Conservation (phyloP, 1,140 invertebrate species). For the Pseudomyrmex gracilis region DNA sequence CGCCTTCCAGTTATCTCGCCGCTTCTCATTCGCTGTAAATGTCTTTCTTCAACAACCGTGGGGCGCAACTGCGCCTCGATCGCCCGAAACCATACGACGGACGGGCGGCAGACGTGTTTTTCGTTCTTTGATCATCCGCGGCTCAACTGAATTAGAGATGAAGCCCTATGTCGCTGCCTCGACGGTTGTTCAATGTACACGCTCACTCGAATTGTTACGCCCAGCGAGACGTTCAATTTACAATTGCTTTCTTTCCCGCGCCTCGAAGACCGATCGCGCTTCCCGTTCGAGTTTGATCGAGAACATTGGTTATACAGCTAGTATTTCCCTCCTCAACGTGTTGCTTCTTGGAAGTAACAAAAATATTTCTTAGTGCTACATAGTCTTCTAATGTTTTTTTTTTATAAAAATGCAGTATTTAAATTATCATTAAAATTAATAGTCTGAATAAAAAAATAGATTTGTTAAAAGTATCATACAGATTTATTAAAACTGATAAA, state of each 20-base stretch:
- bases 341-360: neutral
- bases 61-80: constrained; percentile 27
- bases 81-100: constrained; percentile 54
- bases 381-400: neutral
- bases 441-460: neutral
- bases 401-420: neutral
- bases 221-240: neutral
- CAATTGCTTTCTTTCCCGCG: constrained; percentile 25
- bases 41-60: neutral
- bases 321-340: neutral
- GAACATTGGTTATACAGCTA: constrained; percentile 7
- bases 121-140: constrained; percentile 68
- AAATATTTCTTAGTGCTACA: neutral
- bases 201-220: constrained; percentile 21
- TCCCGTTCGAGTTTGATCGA: neutral
- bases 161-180: constrained; percentile 11
- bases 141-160: constrained; percentile 68
- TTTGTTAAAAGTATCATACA: neutral
- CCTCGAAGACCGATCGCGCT: constrained; percentile 4
- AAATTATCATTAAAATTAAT: neutral
- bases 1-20: neutral
- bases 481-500: neutral
- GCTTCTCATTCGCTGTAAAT: constrained; percentile 32
- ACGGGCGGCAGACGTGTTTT: constrained; percentile 43
- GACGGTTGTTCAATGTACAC: neutral